These are phyloP conservation scores for Scaptomyza flava DNA, from an alignment of 2,888 invertebrate species.

Conservation along the genomic window DNA sequence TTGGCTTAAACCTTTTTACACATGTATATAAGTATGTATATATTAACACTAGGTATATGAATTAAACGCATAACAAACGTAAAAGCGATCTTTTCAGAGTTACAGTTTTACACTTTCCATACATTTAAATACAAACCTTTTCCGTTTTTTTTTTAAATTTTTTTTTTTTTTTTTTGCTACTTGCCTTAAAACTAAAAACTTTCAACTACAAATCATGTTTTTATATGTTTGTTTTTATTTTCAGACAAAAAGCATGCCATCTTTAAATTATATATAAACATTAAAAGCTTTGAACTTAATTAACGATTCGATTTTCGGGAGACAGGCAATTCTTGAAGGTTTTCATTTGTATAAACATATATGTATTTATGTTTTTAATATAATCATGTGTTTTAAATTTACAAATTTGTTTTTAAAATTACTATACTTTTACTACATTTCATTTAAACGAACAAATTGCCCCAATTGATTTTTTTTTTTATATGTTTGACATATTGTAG, in stretches of 20 bases:
- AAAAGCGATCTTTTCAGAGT: conserved; percentile 10
- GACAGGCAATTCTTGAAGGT: neutral
- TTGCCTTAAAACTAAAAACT: neutral
- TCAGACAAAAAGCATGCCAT: neutral
- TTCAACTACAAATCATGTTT: neutral
- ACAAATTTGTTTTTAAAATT: conserved; percentile 1
- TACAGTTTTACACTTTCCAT: conserved; percentile 8
- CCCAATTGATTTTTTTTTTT: too few species aligned
- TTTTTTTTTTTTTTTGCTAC: too few species aligned
- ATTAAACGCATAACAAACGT: conserved; percentile 17
- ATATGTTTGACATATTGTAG: too few species aligned
- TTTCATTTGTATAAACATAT: neutral
- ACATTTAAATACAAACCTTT: conserved; percentile 2
- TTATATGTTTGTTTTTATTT: neutral
- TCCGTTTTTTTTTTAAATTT: neutral
- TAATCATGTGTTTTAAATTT: neutral
- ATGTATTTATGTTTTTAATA: neutral
- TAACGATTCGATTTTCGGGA: neutral
- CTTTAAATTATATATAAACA: conserved; percentile 1
- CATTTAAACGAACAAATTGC: too few species aligned
- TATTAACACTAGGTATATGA: conserved; percentile 12
- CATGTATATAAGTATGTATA: conserved; percentile 28
- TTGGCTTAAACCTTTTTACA: conserved; percentile 54
- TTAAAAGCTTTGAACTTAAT: conserved; percentile 1
- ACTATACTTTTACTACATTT: too few species aligned